Base-by-base conservation (phyloP, 2,888 invertebrate genomes). In the Tinea trinotella region DNA sequence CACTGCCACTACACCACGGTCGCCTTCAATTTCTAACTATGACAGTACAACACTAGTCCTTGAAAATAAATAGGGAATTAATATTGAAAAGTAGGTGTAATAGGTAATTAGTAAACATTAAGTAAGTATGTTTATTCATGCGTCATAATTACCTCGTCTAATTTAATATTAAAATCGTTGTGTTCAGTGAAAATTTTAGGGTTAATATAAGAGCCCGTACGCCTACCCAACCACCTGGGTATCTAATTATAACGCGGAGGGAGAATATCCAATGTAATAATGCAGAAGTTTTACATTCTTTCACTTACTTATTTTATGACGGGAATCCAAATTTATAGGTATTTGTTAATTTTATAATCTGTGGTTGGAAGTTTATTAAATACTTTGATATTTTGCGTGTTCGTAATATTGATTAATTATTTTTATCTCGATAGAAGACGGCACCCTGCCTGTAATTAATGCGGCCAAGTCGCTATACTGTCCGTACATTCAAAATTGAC, bases 161-260 rank as follows among this genome's bases (percentile, higher is more conserved):
- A 40, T 40, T 40, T 40, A 40, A 40, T 40, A 40, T 40, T 40
- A 40, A 40, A 40, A 40, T 40, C 40, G 40, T 40, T 40, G 40
- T 40, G 40, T 40, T 40, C 40, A 40, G 12, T 40, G 13, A 40
- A 40, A 40, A 40, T 40, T 40, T 40, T 40, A 4, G 40, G 40
- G 40, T 40, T 40, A 40, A 40, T 40, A 40, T 15, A 40, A 40
- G 30, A 30, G 9, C 30, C 30, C 30, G 30, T 10, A 30, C 30
- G 40, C 40, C 40, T 40, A 15, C 40, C 15, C 40, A 10, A 40
- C 40, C 40, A 40, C 40, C 40, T 40, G 40, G 15, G 40, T 40
- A 40, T 40, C 40, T 40, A 40, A 40, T 40, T 40, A 15, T 40
- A 40, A 40, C 40, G 13, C 40, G 40, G 13, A 40, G 40, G 40